Base-by-base conservation (phyloP, 2,888 invertebrate species). In the Dioctria rufipes region DNA sequence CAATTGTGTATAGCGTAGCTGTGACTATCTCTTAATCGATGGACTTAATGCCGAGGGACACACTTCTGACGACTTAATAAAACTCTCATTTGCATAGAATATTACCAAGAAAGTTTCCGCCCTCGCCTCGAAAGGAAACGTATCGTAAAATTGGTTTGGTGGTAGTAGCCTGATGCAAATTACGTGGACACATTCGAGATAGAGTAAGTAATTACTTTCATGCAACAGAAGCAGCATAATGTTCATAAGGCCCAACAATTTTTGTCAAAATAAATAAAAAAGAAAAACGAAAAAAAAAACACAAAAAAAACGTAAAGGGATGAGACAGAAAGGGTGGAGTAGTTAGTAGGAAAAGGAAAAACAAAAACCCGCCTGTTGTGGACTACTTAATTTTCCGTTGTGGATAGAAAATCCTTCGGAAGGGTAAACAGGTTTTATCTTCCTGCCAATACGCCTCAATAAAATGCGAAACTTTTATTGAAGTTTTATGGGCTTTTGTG, bases 381-480 rank as follows among this genome's bases (percentile, higher is more conserved):
- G 25, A n/a, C 43, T 49, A n/a, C 67, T 43, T 67, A 67, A 67
- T 67, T 67, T 67, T 43, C 8, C 25, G 73, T 54, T 39, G 25
- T 25, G 43, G 43, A 40, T 1, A n/a, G 42, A 39, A 58, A 58
- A 73, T 73, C 37, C 6, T 37, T 58, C 25, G 9, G 46, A 6
- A 46, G 58, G 58, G n/a, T 73, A 54, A 73, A 69, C 58, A 58
- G 40, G 73, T 73, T 73, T 73, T 73, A 73, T 73, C 40, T 5
- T 13, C 54, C 43, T 58, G 58, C 39, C 73, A 54, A 73, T 73
- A 73, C 40, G 54, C 73, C 40, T 58, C 58, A 73, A 73, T 73
- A 73, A 73, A 73, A 73, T 58, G 58, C 58, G 51, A 73, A 73
- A 73, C 39, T 73, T 73, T 73, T 54, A 73, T 73, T 54, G 54